Evolutionary conservation across 2,113 vertebrate species (phyloP).

Genomic region (Pithys albifrons): DNA sequence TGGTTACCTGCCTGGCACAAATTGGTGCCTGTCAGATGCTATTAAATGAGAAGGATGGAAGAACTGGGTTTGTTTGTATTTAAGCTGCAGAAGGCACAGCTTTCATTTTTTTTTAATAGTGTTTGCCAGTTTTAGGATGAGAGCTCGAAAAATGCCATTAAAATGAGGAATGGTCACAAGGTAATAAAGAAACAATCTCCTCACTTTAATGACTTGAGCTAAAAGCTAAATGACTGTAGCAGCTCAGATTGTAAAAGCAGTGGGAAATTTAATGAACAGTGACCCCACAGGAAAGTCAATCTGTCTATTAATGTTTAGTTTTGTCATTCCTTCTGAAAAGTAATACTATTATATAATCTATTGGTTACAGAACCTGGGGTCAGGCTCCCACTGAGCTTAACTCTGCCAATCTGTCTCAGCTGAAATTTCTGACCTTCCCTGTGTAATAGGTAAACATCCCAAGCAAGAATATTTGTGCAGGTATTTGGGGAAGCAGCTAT

Average conservation of each 20-base stretch:
- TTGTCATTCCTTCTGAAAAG: slow-evolving; percentile 42
- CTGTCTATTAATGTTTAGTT: slow-evolving; percentile 45
- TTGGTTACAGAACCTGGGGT: not conserved
- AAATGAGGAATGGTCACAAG: not conserved
- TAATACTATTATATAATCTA: slow-evolving; percentile 33
- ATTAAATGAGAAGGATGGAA: not conserved
- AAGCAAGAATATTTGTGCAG: not conserved
- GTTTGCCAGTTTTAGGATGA: not conserved
- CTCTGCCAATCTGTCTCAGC: not conserved
- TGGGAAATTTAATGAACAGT: slow-evolving; percentile 60
- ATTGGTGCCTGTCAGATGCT: not conserved
- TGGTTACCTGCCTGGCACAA: not conserved
- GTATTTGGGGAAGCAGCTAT: not conserved
- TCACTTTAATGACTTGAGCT: slow-evolving; percentile 1
- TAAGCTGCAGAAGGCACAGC: not conserved
- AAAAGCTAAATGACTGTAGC: slow-evolving; percentile 38
- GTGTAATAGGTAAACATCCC: not conserved
- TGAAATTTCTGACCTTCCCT: slow-evolving; percentile 3
- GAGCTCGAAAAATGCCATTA: slow-evolving; percentile 33
- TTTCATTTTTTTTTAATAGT: not conserved
- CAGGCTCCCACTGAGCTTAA: not conserved
- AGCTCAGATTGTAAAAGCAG: slow-evolving; percentile 44
- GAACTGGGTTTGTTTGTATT: not conserved
- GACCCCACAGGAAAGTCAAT: slow-evolving; percentile 54
- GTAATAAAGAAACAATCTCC: slow-evolving; percentile 57